Percentiles rank a stretch among this genome's conserved stretches.
These are phyloP conservation scores for Platysteira castanea DNA, from an alignment of 2,113 vertebrate species.

Conservation along the genomic window DNA sequence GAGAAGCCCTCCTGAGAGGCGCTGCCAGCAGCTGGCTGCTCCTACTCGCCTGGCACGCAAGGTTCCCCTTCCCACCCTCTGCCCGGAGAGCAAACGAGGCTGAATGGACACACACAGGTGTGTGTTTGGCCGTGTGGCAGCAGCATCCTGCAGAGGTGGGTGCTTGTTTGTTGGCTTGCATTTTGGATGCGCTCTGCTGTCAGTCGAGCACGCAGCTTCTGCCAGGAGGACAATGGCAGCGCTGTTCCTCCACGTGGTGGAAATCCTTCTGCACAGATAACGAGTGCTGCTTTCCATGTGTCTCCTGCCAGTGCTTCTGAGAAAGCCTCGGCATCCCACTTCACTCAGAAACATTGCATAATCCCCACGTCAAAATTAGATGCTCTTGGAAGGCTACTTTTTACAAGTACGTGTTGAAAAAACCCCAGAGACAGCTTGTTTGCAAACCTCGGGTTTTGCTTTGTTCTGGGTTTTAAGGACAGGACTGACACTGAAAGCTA, in stretches of 20 bases:
- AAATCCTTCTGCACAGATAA: not conserved
- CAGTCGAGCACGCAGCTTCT: rapidly evolving
- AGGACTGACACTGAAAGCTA: not conserved
- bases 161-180: not conserved
- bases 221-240: not conserved
- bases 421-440: not conserved
- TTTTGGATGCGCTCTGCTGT: not conserved
- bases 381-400: not conserved
- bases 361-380: not conserved
- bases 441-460: not conserved
- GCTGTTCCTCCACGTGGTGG: not conserved
- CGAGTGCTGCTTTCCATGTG: not conserved
- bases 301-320: not conserved
- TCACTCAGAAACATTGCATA: not conserved
- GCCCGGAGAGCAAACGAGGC: slow-evolving; percentile 6
- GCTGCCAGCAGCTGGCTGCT: slow-evolving; percentile 54
- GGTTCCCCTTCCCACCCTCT: not conserved
- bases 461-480: not conserved
- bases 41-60: not conserved
- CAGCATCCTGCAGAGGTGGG: not conserved
- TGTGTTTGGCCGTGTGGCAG: not conserved
- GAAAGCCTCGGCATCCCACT: not conserved
- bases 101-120: slow-evolving; percentile 29
- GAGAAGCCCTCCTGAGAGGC: slow-evolving; percentile 71
- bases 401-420: rapidly evolving